phyloP scores from a whole-genome alignment of 2,888 invertebrate genomes.

The Drosophila antonietae region DNA sequence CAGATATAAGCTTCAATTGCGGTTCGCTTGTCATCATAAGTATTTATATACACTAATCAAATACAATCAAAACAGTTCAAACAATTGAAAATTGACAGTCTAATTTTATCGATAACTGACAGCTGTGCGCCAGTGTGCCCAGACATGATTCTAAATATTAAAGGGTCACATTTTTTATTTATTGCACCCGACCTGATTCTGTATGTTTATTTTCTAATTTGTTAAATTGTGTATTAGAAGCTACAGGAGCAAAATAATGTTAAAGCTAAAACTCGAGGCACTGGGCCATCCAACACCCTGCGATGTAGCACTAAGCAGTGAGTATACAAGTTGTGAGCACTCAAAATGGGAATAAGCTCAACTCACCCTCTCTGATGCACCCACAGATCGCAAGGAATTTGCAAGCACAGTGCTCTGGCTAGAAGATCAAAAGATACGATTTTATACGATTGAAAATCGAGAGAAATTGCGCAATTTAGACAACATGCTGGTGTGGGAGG shows the following conservation, averaged over 20 bases:
- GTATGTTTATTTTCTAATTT: slow-evolving; percentile 1
- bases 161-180: slow-evolving; percentile 16
- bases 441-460: slow-evolving; percentile 93
- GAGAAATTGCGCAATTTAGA: slow-evolving; percentile 89
- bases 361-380: background rate
- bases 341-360: background rate
- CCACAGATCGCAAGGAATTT: slow-evolving; percentile 91
- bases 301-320: slow-evolving; percentile 90
- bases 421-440: slow-evolving; percentile 96
- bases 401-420: slow-evolving; percentile 94
- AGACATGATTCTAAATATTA: background rate
- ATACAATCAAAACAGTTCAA: background rate
- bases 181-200: background rate
- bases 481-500: slow-evolving; percentile 88
- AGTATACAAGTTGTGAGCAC: slow-evolving; percentile 51
- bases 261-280: slow-evolving; percentile 91
- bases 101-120: background rate
- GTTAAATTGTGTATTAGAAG: slow-evolving; percentile 34
- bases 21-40: slow-evolving; percentile 32
- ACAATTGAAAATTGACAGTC: background rate
- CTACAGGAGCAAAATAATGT: slow-evolving; percentile 86
- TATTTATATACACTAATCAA: background rate
- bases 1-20: slow-evolving; percentile 39
- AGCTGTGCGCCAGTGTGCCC: slow-evolving; percentile 7
- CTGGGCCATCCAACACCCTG: slow-evolving; percentile 91